Base-by-base conservation (phyloP, 2,797 vertebrate genomes). In the Microcaecilia unicolor region DNA sequence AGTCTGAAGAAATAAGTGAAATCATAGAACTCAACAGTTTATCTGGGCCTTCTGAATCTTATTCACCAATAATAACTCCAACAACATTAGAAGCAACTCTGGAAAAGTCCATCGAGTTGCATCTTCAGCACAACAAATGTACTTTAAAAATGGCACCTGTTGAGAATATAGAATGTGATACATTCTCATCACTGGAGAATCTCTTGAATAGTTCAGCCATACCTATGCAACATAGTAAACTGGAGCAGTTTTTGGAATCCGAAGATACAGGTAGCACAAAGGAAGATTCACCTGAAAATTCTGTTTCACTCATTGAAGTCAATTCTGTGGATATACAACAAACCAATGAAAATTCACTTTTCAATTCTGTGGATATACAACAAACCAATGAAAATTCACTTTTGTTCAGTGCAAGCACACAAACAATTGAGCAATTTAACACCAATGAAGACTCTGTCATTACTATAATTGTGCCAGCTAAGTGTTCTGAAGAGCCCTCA, bases 391-490 rank as follows among this genome's bases (percentile, higher is more conserved):
- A 76, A 64, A 68, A 60, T 23, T 13, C 62, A 3, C 36, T 77
- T 36, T 44, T 80, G 4, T n/a, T 81, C 28, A 67, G 56, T 34
- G 64, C 78, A n/a, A 42, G 82, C 44, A 51, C 67, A 30, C 64
- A 76, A 39, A 58, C 66, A 27, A 44, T 72, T 41, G 67, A 76
- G 43, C 48, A 79, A 18, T 47, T 74, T 38, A 65, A 31, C 26
- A 55, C 54, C 53, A 47, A 19, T 44, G 66, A 77, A 43, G 68
- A 72, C 26, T 73, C 78, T 44, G 39, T 76, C 34, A 62, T 79
- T 55, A 57, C 78, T 34, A 72, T 83, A 50, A 75, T 78, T 41
- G 25, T 83, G 42, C 78, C 74, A 37, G 38, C 55, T 8, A 61
- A 71, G 37, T 54, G 44, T 49, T 40, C 58, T 30, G 63, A 68